These are phyloP conservation scores for Micromys minutus DNA, from an alignment of 2,113 vertebrate genomes.

Conservation along the genomic window DNA sequence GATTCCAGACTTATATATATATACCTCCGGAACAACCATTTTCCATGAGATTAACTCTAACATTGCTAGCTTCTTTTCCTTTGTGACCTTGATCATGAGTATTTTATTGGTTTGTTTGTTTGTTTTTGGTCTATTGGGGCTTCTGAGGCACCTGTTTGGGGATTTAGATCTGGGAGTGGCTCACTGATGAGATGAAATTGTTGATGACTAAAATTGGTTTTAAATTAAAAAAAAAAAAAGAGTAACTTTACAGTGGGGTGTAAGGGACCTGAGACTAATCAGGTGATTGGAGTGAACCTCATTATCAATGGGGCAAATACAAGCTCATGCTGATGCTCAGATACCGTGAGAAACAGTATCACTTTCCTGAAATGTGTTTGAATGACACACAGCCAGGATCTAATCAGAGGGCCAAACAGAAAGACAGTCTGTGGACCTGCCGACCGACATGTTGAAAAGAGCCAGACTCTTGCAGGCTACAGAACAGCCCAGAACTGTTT, in stretches of 20 bases:
- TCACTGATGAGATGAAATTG: too few species aligned
- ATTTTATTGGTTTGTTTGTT: too few species aligned
- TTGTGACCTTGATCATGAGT: too few species aligned
- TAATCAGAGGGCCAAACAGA: neutral
- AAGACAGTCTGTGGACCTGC: neutral
- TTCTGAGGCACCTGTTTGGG: too few species aligned
- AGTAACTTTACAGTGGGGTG: neutral
- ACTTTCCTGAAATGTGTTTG: neutral
- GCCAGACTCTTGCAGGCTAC: neutral
- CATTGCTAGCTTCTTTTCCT: too few species aligned
- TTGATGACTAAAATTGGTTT: too few species aligned
- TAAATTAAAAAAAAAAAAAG: neutral
- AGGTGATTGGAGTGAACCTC: neutral
- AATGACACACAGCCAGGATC: neutral
- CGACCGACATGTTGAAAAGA: neutral
- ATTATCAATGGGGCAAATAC: neutral
- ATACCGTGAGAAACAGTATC: neutral
- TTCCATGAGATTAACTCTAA: too few species aligned
- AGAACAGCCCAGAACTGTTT: neutral
- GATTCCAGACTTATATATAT: too few species aligned
- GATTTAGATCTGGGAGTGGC: too few species aligned
- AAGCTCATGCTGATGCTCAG: neutral
- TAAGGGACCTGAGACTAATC: neutral
- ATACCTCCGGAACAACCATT: too few species aligned
- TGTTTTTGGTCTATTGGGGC: too few species aligned